These are phyloP conservation scores for Haemorhous mexicanus DNA, from an alignment of 2,113 vertebrate species.

Conservation along the genomic window DNA sequence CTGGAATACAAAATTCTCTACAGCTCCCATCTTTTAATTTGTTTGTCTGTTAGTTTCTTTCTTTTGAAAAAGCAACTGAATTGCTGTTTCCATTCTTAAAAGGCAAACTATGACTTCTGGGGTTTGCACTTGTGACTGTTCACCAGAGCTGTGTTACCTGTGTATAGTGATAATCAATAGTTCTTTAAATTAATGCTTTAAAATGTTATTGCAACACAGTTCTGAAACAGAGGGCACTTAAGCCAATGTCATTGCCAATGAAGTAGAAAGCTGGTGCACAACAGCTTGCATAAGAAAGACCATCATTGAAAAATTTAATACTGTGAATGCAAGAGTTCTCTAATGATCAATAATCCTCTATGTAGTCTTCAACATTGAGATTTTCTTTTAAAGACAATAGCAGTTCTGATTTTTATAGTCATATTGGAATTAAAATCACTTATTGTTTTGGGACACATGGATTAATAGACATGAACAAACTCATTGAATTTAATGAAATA, in stretches of 20 bases:
- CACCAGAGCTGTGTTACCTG: neutral
- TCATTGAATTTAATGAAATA: slow-evolving; percentile 66
- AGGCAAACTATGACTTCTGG: neutral
- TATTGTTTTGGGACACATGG: slow-evolving; percentile 26
- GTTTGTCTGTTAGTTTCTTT: neutral
- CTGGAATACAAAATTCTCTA: neutral
- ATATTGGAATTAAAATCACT: slow-evolving; percentile 62
- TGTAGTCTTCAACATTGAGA: neutral
- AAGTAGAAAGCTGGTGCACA: neutral
- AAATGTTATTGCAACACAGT: slow-evolving; percentile 25
- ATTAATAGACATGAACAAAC: slow-evolving; percentile 58
- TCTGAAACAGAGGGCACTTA: slow-evolving; percentile 19
- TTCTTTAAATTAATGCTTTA: slow-evolving; percentile 24
- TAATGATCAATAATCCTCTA: slow-evolving; percentile 25
- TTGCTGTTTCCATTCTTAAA: neutral
- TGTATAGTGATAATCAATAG: neutral
- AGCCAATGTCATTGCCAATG: neutral
- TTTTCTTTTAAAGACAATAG: slow-evolving; percentile 27
- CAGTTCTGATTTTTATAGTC: slow-evolving; percentile 28
- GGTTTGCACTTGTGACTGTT: neutral
- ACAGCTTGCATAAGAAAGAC: neutral
- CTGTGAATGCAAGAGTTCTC: neutral
- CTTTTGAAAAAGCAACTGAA: neutral
- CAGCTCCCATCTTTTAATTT: neutral
- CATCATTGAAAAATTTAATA: neutral